Evolutionary conservation across 2,797 vertebrate species (phyloP).

Genomic region (Neosilurus hyrtlii): DNA sequence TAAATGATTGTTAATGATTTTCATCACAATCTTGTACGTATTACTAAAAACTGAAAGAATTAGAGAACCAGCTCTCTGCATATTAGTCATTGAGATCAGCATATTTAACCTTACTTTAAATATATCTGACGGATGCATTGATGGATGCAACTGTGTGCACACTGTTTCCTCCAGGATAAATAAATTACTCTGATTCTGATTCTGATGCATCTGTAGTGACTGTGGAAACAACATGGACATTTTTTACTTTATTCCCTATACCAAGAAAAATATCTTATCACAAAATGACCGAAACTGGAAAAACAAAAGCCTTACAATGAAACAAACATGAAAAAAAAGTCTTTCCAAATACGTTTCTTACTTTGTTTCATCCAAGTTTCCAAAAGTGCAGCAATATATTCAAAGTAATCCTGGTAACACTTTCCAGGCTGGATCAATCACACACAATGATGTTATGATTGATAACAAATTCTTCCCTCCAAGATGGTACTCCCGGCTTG

Average conservation of each 20-base stretch:
- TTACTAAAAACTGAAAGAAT: background rate
- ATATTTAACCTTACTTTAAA: no score
- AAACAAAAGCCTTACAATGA: background rate
- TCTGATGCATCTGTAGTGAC: background rate
- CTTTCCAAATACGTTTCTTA: background rate
- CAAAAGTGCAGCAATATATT: slow-evolving; percentile 4
- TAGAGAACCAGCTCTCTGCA: background rate
- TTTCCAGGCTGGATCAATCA: background rate
- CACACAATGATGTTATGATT: background rate
- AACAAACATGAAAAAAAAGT: background rate
- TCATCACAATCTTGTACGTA: no score
- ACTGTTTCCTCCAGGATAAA: no score
- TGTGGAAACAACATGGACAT: background rate
- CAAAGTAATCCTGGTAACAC: background rate
- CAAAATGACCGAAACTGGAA: background rate
- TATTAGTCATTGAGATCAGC: background rate
- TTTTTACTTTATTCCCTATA: background rate
- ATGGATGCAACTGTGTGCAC: no score
- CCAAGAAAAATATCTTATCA: background rate
- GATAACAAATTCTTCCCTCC: background rate
- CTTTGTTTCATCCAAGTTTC: background rate
- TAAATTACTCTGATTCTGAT: no score
- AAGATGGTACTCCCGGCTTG: background rate
- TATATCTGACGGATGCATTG: no score
- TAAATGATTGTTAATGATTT: background rate